phyloP scores from a whole-genome alignment of 2,113 vertebrate genomes.

The Odocoileus hemionus region DNA sequence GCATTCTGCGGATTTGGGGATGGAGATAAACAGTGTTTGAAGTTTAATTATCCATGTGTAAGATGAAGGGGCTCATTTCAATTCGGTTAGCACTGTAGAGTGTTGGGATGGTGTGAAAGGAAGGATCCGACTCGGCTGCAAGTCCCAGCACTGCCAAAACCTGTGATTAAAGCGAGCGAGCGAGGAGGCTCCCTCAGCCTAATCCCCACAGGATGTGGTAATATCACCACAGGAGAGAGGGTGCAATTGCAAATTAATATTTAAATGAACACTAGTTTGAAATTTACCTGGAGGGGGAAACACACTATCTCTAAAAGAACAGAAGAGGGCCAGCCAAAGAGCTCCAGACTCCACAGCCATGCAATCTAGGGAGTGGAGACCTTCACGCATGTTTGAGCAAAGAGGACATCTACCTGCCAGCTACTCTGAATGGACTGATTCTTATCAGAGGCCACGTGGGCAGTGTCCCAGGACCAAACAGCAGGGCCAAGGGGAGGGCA shows the following conservation, averaged over 20 bases:
- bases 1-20: slow-evolving; percentile 79
- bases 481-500: background rate
- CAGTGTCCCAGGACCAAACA: slow-evolving; percentile 16
- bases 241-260: slow-evolving; percentile 76
- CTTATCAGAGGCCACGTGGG: slow-evolving; percentile 48
- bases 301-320: slow-evolving; percentile 37
- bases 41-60: slow-evolving; percentile 84
- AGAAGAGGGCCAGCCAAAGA: slow-evolving; percentile 21
- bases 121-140: slow-evolving; percentile 31
- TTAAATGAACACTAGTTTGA: slow-evolving; percentile 66
- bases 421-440: slow-evolving; percentile 5
- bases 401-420: slow-evolving; percentile 22
- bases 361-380: background rate
- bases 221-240: slow-evolving; percentile 45
- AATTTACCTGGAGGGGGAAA: slow-evolving; percentile 65
- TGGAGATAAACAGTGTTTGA: slow-evolving; percentile 85
- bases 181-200: slow-evolving; percentile 65
- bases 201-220: slow-evolving; percentile 63
- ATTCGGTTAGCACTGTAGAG: slow-evolving; percentile 71
- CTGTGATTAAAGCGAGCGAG: slow-evolving; percentile 71
- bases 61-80: slow-evolving; percentile 81
- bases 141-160: slow-evolving; percentile 72
- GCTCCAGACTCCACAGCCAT: background rate
- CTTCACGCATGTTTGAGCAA: slow-evolving; percentile 38
- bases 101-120: slow-evolving; percentile 49